A percentile compares a stretch with the other conserved stretches of the same genome.
These are phyloP conservation scores for Villa cingulata DNA, from an alignment of 2,888 invertebrate genomes.

Conservation along the genomic window DNA sequence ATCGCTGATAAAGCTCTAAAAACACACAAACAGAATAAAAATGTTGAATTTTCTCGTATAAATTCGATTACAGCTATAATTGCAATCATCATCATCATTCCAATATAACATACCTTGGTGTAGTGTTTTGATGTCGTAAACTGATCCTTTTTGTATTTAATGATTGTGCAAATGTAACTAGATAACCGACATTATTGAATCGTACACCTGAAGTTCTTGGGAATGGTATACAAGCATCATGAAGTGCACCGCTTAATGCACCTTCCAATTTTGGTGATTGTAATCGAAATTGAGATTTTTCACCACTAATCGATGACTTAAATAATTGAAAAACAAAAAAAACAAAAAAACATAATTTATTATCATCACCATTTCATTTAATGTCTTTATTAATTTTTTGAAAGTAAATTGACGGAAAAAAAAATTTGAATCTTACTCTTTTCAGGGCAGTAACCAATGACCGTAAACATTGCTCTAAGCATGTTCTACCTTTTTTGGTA, in stretches of 20 bases:
- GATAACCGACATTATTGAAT: constrained; percentile 74
- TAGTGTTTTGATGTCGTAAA: constrained; percentile 57
- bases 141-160: constrained; percentile 54
- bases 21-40: neutral
- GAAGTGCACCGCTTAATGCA: constrained; percentile 30
- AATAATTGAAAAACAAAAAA: constrained; percentile 6
- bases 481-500: constrained; percentile 72
- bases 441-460: constrained; percentile 52
- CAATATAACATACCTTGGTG: constrained; percentile 40
- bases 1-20: constrained; percentile 56
- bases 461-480: constrained; percentile 73
- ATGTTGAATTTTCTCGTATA: neutral
- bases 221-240: constrained; percentile 80
- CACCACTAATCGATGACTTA: constrained; percentile 24
- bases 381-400: neutral
- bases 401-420: neutral
- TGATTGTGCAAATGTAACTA: constrained; percentile 76
- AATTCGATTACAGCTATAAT: neutral
- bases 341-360: no score
- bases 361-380: no score
- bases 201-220: constrained; percentile 87
- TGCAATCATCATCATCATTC: neutral
- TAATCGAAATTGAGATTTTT: constrained; percentile 29
- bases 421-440: constrained; percentile 23
- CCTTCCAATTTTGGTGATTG: constrained; percentile 35